phyloP scores from a whole-genome alignment of 1,140 invertebrate species.

The Adelges cooleyi region DNA sequence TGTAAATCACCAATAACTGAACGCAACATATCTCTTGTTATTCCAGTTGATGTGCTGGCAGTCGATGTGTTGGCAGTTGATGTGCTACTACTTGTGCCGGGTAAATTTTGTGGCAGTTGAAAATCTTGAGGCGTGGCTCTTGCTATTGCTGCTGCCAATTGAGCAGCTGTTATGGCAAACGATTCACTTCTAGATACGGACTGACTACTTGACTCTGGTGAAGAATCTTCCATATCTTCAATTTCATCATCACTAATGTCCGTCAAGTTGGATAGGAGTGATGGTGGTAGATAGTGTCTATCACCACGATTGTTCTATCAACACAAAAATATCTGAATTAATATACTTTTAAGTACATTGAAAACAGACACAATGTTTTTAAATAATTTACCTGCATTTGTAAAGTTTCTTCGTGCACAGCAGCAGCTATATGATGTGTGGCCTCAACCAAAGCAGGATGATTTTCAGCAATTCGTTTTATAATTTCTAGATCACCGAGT shows the following conservation, averaged over 20 bases:
- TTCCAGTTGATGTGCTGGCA: neutral
- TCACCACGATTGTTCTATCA: neutral
- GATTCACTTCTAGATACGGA: neutral
- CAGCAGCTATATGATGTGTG: slow-evolving; percentile 42
- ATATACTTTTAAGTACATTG: too few species aligned
- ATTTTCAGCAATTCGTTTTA: slow-evolving; percentile 41
- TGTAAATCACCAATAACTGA: neutral
- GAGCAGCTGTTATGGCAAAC: neutral
- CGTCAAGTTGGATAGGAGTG: neutral
- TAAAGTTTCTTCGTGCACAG: slow-evolving; percentile 43
- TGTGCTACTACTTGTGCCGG: neutral
- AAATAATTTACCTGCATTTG: slow-evolving; percentile 24
- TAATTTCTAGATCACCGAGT: slow-evolving; percentile 42
- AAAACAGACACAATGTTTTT: too few species aligned
- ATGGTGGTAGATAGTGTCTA: neutral
- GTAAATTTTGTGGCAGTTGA: neutral
- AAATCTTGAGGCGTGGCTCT: neutral
- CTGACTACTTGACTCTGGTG: neutral
- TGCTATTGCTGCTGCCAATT: slow-evolving; percentile 7
- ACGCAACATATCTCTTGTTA: slow-evolving; percentile 13
- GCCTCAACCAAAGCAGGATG: slow-evolving; percentile 44
- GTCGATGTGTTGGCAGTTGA: slow-evolving; percentile 20
- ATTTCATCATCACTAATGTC: neutral
- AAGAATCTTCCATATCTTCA: slow-evolving; percentile 8
- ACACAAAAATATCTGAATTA: too few species aligned